Evolutionary conservation across 2,888 invertebrate species (phyloP).

Genomic region (Busseola fusca): DNA sequence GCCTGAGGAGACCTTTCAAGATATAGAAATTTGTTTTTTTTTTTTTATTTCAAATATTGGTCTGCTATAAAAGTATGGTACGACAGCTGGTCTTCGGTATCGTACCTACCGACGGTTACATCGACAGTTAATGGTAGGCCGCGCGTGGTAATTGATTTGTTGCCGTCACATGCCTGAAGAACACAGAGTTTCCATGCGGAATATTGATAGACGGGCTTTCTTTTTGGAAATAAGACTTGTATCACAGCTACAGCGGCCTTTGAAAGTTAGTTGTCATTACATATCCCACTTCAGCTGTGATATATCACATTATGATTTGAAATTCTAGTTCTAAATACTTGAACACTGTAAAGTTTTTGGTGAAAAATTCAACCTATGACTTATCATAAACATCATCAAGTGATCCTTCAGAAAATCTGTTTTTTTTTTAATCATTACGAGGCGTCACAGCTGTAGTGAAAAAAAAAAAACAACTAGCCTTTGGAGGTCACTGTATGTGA

Average conservation of each 20-base stretch:
- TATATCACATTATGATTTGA: too few species aligned
- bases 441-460: too few species aligned
- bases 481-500: neutral
- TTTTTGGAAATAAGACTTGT: neutral
- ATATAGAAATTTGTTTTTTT: neutral
- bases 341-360: too few species aligned
- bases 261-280: too few species aligned
- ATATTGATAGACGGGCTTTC: neutral
- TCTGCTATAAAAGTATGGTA: neutral
- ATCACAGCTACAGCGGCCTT: neutral
- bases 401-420: too few species aligned
- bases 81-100: constrained; percentile 10
- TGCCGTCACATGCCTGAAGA: constrained; percentile 19
- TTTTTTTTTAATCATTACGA: too few species aligned
- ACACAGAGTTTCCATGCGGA: constrained; percentile 8
- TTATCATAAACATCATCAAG: too few species aligned
- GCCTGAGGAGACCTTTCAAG: neutral
- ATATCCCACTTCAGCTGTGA: too few species aligned
- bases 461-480: too few species aligned
- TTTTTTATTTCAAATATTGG: neutral
- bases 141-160: constrained; percentile 51
- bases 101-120: neutral
- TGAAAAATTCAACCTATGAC: too few species aligned
- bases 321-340: too few species aligned
- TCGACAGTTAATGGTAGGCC: constrained; percentile 44